Percentiles rank a stretch among this genome's conserved stretches.
Conservation (phyloP, 2,797 vertebrate species). For the Anomalospiza imberbis region DNA sequence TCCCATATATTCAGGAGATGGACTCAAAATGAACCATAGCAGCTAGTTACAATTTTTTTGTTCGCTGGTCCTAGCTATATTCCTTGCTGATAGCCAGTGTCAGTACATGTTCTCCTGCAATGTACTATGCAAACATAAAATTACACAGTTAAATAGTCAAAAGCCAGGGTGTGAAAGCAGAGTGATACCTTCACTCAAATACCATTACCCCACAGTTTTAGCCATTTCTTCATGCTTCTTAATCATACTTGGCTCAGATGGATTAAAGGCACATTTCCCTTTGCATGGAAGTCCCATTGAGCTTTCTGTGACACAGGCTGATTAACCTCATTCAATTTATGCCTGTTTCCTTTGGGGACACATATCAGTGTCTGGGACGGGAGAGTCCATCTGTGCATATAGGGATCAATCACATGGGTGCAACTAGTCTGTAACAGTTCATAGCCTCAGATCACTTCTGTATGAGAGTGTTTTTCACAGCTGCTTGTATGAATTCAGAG, state of each 20-base stretch:
- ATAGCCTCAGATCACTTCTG: neutral
- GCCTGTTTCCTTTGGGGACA: neutral
- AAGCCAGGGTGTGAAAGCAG: neutral
- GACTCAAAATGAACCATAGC: neutral
- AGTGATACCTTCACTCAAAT: neutral
- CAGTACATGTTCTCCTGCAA: neutral
- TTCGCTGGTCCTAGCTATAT: neutral
- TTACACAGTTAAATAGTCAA: neutral
- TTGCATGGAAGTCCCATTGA: neutral
- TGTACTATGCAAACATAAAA: neutral
- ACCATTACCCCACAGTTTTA: neutral
- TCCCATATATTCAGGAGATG: neutral
- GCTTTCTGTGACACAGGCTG: neutral
- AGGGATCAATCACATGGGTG: neutral
- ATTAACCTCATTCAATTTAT: conserved; percentile 10
- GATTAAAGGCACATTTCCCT: neutral
- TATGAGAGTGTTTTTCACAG: neutral
- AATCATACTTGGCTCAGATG: neutral
- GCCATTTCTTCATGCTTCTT: neutral
- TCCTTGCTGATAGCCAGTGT: neutral
- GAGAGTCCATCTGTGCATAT: neutral
- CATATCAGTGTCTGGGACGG: neutral
- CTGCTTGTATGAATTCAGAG: neutral
- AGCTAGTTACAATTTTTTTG: neutral
- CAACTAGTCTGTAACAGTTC: neutral